Evolutionary conservation across 2,888 invertebrate genomes (phyloP).

Genomic region (Oligia strigilis): DNA sequence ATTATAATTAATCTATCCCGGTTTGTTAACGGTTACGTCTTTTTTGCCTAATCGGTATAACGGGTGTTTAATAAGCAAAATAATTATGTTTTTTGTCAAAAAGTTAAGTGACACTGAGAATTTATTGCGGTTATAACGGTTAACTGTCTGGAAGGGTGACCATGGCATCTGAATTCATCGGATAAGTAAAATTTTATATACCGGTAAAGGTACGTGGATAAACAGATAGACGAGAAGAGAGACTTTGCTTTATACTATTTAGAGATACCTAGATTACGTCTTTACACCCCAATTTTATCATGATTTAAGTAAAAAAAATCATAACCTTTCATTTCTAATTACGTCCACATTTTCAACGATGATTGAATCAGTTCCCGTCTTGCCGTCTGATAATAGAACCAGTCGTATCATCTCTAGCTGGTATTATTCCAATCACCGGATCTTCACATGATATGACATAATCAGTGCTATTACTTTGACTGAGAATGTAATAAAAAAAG

Average conservation of each 20-base stretch:
- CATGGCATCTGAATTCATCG: not conserved
- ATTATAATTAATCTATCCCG: too few relatives aligned
- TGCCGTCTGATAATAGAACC: not conserved
- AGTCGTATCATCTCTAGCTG: not conserved
- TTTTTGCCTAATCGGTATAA: slow-evolving; percentile 1
- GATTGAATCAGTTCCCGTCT: not conserved
- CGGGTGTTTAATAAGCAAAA: slow-evolving; percentile 6
- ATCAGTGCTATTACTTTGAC: not conserved
- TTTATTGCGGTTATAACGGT: slow-evolving; percentile 21
- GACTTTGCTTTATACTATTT: not conserved
- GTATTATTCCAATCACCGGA: not conserved
- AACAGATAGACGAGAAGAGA: not conserved
- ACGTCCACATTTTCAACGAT: not conserved
- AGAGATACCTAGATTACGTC: not conserved
- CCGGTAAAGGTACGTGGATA: not conserved
- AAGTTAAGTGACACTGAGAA: slow-evolving; percentile 18
- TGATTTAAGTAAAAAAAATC: not conserved
- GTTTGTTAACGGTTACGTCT: too few relatives aligned
- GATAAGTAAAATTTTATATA: not conserved
- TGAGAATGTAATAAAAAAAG: too few relatives aligned
- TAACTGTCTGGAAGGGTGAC: slow-evolving; percentile 3
- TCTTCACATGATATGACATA: slow-evolving; percentile 7
- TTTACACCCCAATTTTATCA: too few relatives aligned
- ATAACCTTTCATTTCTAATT: not conserved
- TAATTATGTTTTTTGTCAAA: slow-evolving; percentile 22